phyloP scores from a whole-genome alignment of 2,113 vertebrate genomes.

The Andinoacara biseriatus region DNA sequence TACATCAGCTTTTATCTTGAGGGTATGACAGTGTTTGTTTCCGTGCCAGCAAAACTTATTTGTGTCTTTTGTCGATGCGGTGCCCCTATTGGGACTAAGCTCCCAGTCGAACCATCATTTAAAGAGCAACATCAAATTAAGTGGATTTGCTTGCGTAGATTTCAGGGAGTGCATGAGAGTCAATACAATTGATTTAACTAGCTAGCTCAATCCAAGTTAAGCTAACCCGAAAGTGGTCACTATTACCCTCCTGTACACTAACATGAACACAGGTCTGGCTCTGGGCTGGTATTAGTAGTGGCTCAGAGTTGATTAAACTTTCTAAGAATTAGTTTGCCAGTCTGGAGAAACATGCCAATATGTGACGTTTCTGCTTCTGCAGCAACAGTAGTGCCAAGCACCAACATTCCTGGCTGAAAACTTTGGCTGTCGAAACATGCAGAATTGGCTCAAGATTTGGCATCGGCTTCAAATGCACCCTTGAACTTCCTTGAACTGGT shows the following conservation, averaged over 20 bases:
- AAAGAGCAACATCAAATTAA: neutral
- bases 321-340: neutral
- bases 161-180: neutral
- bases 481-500: neutral
- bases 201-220: neutral
- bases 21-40: constrained; percentile 26
- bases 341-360: neutral
- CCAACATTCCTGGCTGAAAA: neutral
- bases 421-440: neutral
- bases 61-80: neutral
- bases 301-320: neutral
- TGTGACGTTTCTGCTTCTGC: neutral
- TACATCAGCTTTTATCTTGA: constrained; percentile 70
- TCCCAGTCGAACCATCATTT: constrained; percentile 1
- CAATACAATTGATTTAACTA: neutral
- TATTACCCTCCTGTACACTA: neutral
- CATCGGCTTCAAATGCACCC: neutral
- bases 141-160: neutral
- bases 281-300: neutral
- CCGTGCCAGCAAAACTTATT: neutral
- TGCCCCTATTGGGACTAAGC: neutral
- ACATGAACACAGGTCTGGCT: neutral
- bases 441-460: neutral
- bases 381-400: neutral
- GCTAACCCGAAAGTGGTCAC: neutral